Conservation (phyloP, 2,797 vertebrate genomes). For the Nannoperca australis region DNA sequence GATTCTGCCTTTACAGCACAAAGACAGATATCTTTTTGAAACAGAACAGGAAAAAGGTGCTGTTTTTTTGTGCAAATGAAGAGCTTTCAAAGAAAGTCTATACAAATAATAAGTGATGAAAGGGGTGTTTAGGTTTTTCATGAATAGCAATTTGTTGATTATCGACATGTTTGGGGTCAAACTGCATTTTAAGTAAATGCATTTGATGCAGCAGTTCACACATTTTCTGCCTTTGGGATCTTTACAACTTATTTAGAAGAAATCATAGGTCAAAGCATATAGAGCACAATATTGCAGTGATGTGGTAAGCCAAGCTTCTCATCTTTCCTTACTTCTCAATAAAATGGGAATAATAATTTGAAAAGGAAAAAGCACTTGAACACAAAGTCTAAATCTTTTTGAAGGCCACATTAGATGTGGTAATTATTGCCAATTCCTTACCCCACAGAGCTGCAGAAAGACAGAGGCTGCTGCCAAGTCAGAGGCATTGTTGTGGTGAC, state of each 20-base stretch:
- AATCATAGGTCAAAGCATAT: not conserved
- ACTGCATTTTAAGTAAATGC: slow-evolving; percentile 1
- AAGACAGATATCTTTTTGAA: not conserved
- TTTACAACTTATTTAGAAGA: slow-evolving; percentile 17
- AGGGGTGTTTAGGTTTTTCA: not conserved
- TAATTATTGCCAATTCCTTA: slow-evolving; percentile 69
- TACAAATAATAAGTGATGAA: not conserved
- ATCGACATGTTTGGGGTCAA: not conserved
- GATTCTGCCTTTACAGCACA: not conserved
- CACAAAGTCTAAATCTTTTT: slow-evolving; percentile 48
- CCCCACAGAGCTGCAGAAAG: slow-evolving; percentile 65
- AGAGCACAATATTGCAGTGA: slow-evolving; percentile 10
- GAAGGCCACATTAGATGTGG: slow-evolving; percentile 61
- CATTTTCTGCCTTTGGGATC: not conserved
- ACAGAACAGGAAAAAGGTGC: not conserved
- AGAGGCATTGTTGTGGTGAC: slow-evolving; percentile 76
- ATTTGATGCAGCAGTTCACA: slow-evolving; percentile 17
- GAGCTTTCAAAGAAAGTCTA: not conserved
- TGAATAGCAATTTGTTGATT: not conserved
- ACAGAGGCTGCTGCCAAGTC: slow-evolving; percentile 67
- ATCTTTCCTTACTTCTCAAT: slow-evolving; percentile 24
- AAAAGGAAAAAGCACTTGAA: slow-evolving; percentile 38
- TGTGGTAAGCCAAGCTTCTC: slow-evolving; percentile 14
- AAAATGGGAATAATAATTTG: slow-evolving; percentile 35
- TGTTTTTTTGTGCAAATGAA: not conserved